Conservation (phyloP, 1,140 invertebrate species). For the Drosophila pachea region DNA sequence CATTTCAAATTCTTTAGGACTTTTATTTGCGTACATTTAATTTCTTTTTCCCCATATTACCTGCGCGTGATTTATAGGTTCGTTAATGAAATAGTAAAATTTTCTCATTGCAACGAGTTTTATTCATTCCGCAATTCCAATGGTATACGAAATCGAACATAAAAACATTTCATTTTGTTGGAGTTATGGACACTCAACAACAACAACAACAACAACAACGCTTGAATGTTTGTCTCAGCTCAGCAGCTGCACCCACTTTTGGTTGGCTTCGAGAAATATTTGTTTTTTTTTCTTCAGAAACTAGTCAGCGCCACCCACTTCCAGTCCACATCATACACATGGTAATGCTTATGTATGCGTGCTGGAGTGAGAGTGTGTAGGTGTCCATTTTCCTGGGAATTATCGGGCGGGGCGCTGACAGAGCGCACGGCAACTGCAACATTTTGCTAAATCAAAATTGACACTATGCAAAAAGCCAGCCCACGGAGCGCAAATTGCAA, state of each 20-base stretch:
- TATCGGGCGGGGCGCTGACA: constrained; percentile 65
- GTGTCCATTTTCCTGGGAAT: constrained; percentile 52
- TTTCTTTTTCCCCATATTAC: too few species aligned
- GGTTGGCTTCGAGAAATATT: constrained; percentile 51
- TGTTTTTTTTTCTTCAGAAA: constrained; percentile 40
- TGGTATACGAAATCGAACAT: not conserved
- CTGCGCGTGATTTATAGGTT: too few species aligned
- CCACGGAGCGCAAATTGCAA: constrained; percentile 62
- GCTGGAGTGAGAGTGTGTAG: constrained; percentile 28
- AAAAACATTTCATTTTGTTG: constrained; percentile 50
- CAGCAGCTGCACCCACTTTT: constrained; percentile 61
- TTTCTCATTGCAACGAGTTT: too few species aligned
- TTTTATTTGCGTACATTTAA: not conserved
- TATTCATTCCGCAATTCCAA: too few species aligned
- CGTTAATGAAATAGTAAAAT: not conserved
- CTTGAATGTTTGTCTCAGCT: constrained; percentile 10
- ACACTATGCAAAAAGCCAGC: constrained; percentile 73
- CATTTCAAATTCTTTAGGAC: not conserved
- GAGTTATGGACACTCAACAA: constrained; percentile 12
- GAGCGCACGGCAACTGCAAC: constrained; percentile 41
- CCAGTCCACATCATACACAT: constrained; percentile 38
- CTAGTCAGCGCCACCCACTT: constrained; percentile 73
- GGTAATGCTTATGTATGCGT: not conserved
- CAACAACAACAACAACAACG: constrained; percentile 2
- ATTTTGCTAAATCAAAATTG: constrained; percentile 74